Conservation (phyloP, 2,113 vertebrate species). For the Myodes glareolus region DNA sequence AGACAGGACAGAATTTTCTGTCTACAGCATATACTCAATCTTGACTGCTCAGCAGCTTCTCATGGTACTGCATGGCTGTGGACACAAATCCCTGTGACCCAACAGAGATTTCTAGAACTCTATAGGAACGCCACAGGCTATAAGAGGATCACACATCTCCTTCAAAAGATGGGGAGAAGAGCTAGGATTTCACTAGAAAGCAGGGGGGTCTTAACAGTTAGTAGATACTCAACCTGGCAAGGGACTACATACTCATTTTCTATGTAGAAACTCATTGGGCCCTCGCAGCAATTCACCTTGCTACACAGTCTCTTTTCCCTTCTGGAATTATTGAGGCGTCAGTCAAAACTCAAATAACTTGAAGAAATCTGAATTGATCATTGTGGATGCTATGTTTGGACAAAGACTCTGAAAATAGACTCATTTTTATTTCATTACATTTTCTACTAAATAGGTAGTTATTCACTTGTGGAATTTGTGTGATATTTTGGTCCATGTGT, state of each 20-base stretch:
- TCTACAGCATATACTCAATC: background rate
- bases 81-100: background rate
- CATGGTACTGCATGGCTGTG: accelerated
- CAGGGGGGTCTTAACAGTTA: background rate
- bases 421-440: background rate
- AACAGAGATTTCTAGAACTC: background rate
- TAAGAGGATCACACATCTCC: background rate
- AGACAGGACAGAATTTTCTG: too few species aligned
- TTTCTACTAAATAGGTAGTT: background rate
- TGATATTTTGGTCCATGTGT: background rate
- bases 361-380: background rate
- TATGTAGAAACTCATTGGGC: background rate
- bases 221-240: background rate
- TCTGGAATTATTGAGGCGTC: background rate
- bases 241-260: background rate
- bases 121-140: background rate
- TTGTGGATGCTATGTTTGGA: background rate
- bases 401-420: background rate
- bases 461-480: background rate
- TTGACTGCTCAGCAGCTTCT: background rate
- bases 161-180: background rate
- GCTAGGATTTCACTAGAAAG: background rate
- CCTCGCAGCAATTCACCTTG: background rate
- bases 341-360: background rate
- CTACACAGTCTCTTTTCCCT: background rate